phyloP scores from a whole-genome alignment of 2,113 vertebrate genomes.

The Zosterops pallidus region DNA sequence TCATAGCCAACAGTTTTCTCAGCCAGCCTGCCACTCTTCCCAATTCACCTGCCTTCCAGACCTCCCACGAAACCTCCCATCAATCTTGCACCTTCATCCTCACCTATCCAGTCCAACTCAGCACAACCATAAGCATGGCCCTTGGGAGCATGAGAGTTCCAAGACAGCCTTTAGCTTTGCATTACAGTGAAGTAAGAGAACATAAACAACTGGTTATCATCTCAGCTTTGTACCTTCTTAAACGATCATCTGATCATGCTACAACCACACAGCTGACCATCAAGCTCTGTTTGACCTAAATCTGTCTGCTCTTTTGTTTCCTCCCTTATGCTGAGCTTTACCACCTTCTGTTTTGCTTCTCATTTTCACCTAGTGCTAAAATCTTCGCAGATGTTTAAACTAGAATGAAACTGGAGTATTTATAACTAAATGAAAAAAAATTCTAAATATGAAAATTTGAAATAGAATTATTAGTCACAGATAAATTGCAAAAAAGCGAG shows the following conservation, averaged over 20 bases:
- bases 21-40: not conserved
- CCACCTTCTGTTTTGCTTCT: not conserved
- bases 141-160: not conserved
- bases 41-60: not conserved
- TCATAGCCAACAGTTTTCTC: not conserved
- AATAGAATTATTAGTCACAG: not conserved
- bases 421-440: not conserved
- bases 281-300: not conserved
- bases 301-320: not conserved
- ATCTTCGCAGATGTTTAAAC: not conserved
- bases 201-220: not conserved
- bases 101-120: not conserved
- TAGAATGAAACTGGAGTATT: not conserved
- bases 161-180: not conserved
- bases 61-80: not conserved
- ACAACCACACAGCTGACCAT: not conserved
- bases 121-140: not conserved
- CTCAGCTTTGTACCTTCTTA: not conserved
- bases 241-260: not conserved
- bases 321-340: not conserved
- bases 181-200: not conserved
- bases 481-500: not conserved
- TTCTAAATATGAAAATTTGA: not conserved
- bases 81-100: not conserved
- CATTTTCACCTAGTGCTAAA: not conserved